Evolutionary conservation across 2,888 invertebrate genomes (phyloP).

Genomic region (Zygogramma bicolorata): DNA sequence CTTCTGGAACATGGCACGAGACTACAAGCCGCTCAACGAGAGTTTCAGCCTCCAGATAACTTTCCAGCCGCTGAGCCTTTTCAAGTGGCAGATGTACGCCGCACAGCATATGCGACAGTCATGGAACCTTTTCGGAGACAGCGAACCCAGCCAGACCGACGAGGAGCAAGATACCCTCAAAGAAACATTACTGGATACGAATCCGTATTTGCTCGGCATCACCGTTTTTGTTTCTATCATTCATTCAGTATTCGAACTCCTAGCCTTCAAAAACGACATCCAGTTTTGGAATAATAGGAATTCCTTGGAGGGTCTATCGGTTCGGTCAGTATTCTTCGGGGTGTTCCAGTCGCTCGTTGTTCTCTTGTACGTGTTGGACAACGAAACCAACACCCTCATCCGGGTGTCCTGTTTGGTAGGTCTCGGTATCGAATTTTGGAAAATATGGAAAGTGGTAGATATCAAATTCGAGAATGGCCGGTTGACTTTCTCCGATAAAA

Average conservation of each 20-base stretch:
- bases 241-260: constrained; percentile 97
- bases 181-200: constrained; percentile 96
- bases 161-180: constrained; percentile 92
- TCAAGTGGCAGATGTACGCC: constrained; percentile 98
- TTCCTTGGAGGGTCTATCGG: constrained; percentile 96
- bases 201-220: constrained; percentile 91
- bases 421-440: constrained; percentile 97
- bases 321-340: constrained; percentile 97
- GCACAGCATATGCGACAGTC: constrained; percentile 92
- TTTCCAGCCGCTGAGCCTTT: constrained; percentile 91
- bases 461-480: constrained; percentile 85
- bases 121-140: constrained; percentile 79
- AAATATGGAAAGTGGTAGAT: constrained; percentile 96
- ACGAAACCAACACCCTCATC: constrained; percentile 97
- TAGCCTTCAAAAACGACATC: constrained; percentile 99
- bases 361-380: constrained; percentile 95
- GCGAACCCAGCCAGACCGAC: constrained; percentile 80
- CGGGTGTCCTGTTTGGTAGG: constrained; percentile 95
- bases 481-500: constrained; percentile 89
- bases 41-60: constrained; percentile 80
- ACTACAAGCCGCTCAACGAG: constrained; percentile 90
- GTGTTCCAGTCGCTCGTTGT: constrained; percentile 98
- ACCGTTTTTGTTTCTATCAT: constrained; percentile 94
- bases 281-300: constrained; percentile 99
- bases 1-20: constrained; percentile 98